A percentile compares a stretch with the other conserved stretches of the same genome.
These are phyloP conservation scores for Nymphalis polychloros DNA, from an alignment of 2,888 invertebrate genomes.

Conservation along the genomic window DNA sequence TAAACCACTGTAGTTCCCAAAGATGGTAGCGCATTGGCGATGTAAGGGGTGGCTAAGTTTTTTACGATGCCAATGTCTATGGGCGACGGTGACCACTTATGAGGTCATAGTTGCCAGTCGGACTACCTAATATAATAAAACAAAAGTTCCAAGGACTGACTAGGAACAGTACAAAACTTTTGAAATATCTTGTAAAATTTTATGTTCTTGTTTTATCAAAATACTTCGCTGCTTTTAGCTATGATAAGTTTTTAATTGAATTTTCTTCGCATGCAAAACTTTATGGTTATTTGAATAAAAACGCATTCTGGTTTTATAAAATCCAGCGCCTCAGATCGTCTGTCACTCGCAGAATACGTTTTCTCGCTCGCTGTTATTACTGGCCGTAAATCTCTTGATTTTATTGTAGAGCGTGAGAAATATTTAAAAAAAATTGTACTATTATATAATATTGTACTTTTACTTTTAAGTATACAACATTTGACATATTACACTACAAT, in stretches of 20 bases:
- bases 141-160: no score
- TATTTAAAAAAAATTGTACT: not conserved
- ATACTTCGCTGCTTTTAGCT: not conserved
- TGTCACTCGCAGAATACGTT: conserved; percentile 22
- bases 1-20: no score
- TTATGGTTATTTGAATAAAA: conserved; percentile 12
- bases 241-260: conserved; percentile 8
- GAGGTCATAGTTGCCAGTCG: no score
- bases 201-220: not conserved
- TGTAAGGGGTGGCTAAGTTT: no score
- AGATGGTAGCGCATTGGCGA: no score
- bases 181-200: not conserved
- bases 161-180: no score
- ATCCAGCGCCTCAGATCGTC: conserved; percentile 4
- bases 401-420: not conserved
- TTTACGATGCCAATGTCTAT: no score
- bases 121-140: no score
- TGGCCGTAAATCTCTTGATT: conserved; percentile 9
- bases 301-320: conserved; percentile 6
- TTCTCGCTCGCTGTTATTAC: conserved; percentile 9
- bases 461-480: no score
- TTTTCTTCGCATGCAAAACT: conserved; percentile 15
- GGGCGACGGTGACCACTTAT: no score
- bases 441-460: not conserved
- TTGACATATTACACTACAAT: no score